Conservation (phyloP, 2,888 invertebrate species). For the Nomada hirtipes region DNA sequence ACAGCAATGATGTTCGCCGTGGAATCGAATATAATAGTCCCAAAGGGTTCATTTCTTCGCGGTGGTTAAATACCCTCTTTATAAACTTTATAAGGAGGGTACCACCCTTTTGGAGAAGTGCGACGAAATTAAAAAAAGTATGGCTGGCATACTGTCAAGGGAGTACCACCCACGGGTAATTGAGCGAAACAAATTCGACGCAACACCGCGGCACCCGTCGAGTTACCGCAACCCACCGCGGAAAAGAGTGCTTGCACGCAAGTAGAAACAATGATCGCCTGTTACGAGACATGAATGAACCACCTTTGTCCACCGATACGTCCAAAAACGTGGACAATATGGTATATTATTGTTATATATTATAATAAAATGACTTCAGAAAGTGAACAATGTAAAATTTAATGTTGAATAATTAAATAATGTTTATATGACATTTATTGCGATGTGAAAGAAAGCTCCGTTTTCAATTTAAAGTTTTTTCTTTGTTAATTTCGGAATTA, state of each 20-base stretch:
- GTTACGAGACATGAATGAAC: slow-evolving; percentile 43
- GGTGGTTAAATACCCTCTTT: slow-evolving; percentile 3
- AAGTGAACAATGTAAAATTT: no score
- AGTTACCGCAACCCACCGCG: slow-evolving; percentile 19
- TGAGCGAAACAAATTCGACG: slow-evolving; percentile 66
- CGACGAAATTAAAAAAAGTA: slow-evolving; percentile 64
- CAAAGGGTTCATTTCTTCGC: slow-evolving; percentile 45
- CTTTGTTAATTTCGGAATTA: no score
- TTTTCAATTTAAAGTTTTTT: no score
- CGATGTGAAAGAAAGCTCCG: no score
- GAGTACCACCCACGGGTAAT: slow-evolving; percentile 64
- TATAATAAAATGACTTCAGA: no score
- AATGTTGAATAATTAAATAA: no score
- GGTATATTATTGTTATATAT: no score
- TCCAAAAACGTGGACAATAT: background rate
- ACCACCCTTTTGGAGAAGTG: slow-evolving; percentile 34
- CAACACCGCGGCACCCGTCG: slow-evolving; percentile 37
- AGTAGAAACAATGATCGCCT: slow-evolving; percentile 61
- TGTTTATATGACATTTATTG: no score
- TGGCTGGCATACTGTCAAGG: slow-evolving; percentile 59
- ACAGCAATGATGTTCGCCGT: slow-evolving; percentile 1
- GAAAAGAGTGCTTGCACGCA: slow-evolving; percentile 31
- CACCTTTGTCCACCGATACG: slow-evolving; percentile 26
- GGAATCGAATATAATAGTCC: slow-evolving; percentile 54
- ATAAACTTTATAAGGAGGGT: slow-evolving; percentile 32